These are phyloP conservation scores for Hemitrygon akajei DNA, from an alignment of 2,797 vertebrate species.

Conservation along the genomic window DNA sequence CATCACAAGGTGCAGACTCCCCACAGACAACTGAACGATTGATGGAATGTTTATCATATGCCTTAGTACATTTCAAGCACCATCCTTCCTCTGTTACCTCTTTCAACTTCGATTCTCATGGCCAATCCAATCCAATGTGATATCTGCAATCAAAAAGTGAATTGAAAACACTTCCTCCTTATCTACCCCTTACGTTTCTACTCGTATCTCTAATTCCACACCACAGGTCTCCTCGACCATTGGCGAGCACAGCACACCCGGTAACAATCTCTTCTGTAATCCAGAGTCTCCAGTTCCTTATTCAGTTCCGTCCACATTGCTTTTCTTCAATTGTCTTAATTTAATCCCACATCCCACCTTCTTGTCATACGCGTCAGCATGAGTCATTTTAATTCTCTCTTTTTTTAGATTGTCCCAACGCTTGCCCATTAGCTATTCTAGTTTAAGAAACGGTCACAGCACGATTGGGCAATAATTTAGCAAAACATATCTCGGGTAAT, in stretches of 20 bases:
- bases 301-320: not conserved
- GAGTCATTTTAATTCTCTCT: not conserved
- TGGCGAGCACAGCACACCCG: not conserved
- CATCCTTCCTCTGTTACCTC: not conserved
- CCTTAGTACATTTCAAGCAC: not conserved
- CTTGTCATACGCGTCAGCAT: not conserved
- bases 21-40: too few species aligned
- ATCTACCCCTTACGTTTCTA: not conserved
- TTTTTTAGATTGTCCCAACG: not conserved
- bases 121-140: not conserved
- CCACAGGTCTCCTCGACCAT: not conserved
- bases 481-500: not conserved
- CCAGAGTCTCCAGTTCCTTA: not conserved
- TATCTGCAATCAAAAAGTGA: slow-evolving; percentile 9
- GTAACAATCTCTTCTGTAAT: not conserved
- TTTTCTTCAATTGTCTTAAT: not conserved
- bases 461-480: not conserved
- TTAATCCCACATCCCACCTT: not conserved
- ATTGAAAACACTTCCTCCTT: not conserved
- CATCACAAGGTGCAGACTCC: too few species aligned
- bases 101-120: not conserved
- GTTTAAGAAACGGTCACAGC: not conserved
- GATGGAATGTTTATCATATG: too few species aligned
- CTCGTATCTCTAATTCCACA: not conserved
- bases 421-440: not conserved